These are phyloP conservation scores for Drosophila anceps DNA, from an alignment of 2,888 invertebrate genomes.

Conservation along the genomic window DNA sequence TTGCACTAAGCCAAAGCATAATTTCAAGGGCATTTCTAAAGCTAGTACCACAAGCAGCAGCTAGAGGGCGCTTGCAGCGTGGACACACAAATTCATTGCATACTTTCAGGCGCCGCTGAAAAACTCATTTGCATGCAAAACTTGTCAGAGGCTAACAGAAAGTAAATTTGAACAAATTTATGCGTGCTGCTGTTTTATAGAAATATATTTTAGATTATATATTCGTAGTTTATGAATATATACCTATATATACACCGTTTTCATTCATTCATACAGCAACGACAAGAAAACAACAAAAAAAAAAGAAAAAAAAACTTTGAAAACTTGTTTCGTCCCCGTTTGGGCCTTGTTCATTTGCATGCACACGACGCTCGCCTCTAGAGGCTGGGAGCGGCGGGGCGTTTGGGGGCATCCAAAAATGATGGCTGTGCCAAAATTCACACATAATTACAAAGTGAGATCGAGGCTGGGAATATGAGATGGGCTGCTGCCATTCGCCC, in stretches of 20 bases:
- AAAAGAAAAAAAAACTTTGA: too few relatives aligned
- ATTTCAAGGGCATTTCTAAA: not conserved
- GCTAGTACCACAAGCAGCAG: not conserved
- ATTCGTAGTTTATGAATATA: not conserved
- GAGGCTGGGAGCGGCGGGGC: not conserved
- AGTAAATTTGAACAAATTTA: not conserved
- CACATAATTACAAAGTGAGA: slow-evolving; percentile 74
- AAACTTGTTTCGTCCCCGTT: slow-evolving; percentile 35
- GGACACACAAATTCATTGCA: not conserved
- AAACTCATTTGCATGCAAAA: not conserved
- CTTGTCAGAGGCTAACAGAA: not conserved
- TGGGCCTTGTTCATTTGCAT: slow-evolving; percentile 51
- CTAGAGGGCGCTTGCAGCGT: not conserved
- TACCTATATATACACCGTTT: not conserved
- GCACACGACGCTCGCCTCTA: slow-evolving; percentile 21
- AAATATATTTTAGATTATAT: not conserved
- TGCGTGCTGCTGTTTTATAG: not conserved
- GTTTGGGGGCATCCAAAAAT: slow-evolving; percentile 30
- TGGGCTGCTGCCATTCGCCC: slow-evolving; percentile 15
- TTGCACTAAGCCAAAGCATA: not conserved
- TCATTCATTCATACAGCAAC: not conserved
- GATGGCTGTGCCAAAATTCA: slow-evolving; percentile 69
- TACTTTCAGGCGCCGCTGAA: not conserved
- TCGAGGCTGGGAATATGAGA: slow-evolving; percentile 20
- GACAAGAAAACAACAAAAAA: not conserved